Percentiles rank a stretch among this genome's conserved stretches.
phyloP scores from a whole-genome alignment of 2,888 invertebrate species.

The Ephialtes manifestator region DNA sequence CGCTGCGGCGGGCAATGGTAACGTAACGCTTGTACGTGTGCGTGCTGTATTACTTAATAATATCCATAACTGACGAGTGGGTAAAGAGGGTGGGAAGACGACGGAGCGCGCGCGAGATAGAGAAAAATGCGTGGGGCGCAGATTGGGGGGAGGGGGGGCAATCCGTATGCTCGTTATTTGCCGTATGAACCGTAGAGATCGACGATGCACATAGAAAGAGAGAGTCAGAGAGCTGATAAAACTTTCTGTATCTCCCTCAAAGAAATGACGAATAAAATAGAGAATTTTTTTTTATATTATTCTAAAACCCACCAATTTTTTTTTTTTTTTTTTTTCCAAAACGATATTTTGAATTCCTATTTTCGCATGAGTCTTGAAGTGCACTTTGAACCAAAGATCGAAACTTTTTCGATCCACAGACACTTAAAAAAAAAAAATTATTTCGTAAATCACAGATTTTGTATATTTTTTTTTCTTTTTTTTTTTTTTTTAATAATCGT shows the following conservation, averaged over 20 bases:
- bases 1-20: slow-evolving; percentile 40
- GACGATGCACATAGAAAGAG: neutral
- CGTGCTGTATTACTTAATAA: slow-evolving; percentile 82
- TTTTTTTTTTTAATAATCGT: neutral
- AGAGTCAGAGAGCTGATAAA: neutral
- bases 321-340: neutral
- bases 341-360: slow-evolving; percentile 30
- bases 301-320: slow-evolving; percentile 45
- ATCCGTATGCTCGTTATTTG: slow-evolving; percentile 9
- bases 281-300: neutral
- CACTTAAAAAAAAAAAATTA: neutral
- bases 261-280: slow-evolving; percentile 24
- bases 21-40: slow-evolving; percentile 52
- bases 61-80: slow-evolving; percentile 81
- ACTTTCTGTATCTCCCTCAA: neutral
- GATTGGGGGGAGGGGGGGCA: slow-evolving; percentile 8
- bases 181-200: slow-evolving; percentile 7
- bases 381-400: slow-evolving; percentile 4
- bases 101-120: slow-evolving; percentile 61
- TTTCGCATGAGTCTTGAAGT: neutral
- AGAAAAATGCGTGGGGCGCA: slow-evolving; percentile 38
- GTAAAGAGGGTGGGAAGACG: slow-evolving; percentile 67
- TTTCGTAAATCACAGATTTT: slow-evolving; percentile 9
- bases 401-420: slow-evolving; percentile 8
- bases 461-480: neutral